phyloP scores from a whole-genome alignment of 2,888 invertebrate genomes.

The Eilema depressum region DNA sequence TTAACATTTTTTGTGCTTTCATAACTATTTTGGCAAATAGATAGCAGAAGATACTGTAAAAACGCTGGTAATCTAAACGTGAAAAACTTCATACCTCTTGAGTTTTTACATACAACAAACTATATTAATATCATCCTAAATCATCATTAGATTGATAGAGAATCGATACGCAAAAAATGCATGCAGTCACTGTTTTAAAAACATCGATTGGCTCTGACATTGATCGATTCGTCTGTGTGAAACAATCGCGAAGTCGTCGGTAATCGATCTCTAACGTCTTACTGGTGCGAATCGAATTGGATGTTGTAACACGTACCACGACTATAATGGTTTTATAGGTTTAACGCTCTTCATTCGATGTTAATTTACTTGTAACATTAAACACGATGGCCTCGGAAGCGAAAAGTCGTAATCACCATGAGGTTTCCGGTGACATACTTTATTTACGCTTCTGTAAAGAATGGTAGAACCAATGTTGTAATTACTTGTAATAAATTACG shows the following conservation, averaged over 20 bases:
- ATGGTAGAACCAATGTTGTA: background rate
- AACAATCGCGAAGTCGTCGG: constrained; percentile 14
- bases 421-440: background rate
- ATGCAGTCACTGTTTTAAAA: constrained; percentile 13
- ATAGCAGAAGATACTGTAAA: background rate
- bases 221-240: constrained; percentile 33
- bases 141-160: background rate
- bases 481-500: background rate
- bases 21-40: background rate
- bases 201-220: constrained; percentile 28
- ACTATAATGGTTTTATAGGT: constrained; percentile 12
- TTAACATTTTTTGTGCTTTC: background rate
- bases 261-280: constrained; percentile 9
- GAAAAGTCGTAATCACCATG: constrained; percentile 1
- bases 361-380: background rate
- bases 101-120: background rate
- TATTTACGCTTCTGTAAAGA: background rate
- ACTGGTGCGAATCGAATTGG: constrained; percentile 22
- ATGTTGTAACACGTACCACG: constrained; percentile 13
- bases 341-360: constrained; percentile 9
- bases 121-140: background rate
- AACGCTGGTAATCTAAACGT: background rate
- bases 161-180: background rate
- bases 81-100: background rate
- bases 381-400: constrained; percentile 1